Evolutionary conservation across 2,888 invertebrate species (phyloP).

Genomic region (Ischnura elegans): DNA sequence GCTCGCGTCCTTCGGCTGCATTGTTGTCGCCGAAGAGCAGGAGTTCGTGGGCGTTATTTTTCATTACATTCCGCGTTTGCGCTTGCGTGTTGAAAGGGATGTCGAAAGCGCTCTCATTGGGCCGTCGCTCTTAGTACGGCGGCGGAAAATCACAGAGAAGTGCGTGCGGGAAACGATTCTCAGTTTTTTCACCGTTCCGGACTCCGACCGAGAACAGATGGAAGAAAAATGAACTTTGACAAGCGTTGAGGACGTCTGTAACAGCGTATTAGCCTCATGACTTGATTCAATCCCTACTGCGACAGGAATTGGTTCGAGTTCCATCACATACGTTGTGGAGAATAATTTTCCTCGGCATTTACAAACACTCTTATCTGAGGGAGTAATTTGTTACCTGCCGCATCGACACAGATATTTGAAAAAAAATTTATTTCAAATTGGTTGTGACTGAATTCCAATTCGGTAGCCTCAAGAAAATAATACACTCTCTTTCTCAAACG

Average conservation of each 20-base stretch:
- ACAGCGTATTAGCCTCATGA: background rate
- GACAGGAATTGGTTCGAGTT: too few relatives aligned
- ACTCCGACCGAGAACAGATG: background rate
- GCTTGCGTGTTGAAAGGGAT: conserved; percentile 1
- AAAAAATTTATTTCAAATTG: too few relatives aligned
- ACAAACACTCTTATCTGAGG: too few relatives aligned
- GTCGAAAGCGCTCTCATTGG: background rate
- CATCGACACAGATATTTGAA: too few relatives aligned
- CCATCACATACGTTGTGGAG: too few relatives aligned
- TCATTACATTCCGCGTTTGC: background rate
- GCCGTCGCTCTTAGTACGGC: background rate
- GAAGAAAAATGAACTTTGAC: background rate
- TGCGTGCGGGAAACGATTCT: background rate
- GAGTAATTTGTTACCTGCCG: too few relatives aligned
- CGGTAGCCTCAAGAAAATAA: too few relatives aligned
- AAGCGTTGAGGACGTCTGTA: background rate
- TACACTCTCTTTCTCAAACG: too few relatives aligned
- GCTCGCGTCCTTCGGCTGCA: conserved; percentile 8
- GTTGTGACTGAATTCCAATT: too few relatives aligned
- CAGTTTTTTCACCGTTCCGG: background rate
- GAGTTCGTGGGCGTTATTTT: background rate
- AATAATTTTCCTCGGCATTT: too few relatives aligned
- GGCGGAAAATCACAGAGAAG: conserved; percentile 2
- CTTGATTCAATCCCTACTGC: too few relatives aligned
- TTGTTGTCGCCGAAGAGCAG: background rate